Evolutionary conservation across 2,888 invertebrate species (phyloP).

Genomic region (Aproaerema taeniolella): DNA sequence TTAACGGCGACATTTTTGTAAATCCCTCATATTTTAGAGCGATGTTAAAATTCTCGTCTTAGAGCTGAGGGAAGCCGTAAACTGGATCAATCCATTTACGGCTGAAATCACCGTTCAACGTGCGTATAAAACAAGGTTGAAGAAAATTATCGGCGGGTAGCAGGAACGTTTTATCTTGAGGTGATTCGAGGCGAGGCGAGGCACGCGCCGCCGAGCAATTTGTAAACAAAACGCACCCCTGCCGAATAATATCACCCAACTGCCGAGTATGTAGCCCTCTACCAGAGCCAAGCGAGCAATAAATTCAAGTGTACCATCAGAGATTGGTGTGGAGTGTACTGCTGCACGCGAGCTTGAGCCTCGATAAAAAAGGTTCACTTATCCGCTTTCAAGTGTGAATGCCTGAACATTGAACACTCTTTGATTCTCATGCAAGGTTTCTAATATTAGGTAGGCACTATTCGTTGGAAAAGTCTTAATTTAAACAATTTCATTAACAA

Average conservation of each 20-base stretch:
- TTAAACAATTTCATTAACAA: too few species aligned
- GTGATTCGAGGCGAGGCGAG: slow-evolving; percentile 42
- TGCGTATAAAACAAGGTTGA: slow-evolving; percentile 53
- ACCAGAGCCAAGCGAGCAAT: slow-evolving; percentile 46
- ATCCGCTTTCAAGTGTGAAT: too few species aligned
- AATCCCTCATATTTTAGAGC: not conserved
- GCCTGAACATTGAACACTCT: too few species aligned
- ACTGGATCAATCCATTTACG: slow-evolving; percentile 53
- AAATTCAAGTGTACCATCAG: slow-evolving; percentile 56
- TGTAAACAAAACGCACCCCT: slow-evolving; percentile 70
- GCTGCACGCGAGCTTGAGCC: too few species aligned
- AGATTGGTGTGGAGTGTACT: slow-evolving; percentile 54
- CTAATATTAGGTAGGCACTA: too few species aligned
- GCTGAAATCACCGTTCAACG: slow-evolving; percentile 45
- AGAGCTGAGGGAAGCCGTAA: slow-evolving; percentile 31
- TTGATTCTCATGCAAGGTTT: too few species aligned
- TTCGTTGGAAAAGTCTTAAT: too few species aligned
- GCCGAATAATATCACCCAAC: slow-evolving; percentile 53
- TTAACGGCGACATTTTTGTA: too few species aligned
- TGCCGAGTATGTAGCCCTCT: slow-evolving; percentile 46
- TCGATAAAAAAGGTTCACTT: too few species aligned
- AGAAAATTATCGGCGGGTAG: slow-evolving; percentile 57
- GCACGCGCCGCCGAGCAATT: slow-evolving; percentile 64
- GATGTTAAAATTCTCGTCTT: not conserved
- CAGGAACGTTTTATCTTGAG: slow-evolving; percentile 49